Evolutionary conservation across 1,140 invertebrate species (phyloP).

Genomic region (Hylaeus volcanicus): DNA sequence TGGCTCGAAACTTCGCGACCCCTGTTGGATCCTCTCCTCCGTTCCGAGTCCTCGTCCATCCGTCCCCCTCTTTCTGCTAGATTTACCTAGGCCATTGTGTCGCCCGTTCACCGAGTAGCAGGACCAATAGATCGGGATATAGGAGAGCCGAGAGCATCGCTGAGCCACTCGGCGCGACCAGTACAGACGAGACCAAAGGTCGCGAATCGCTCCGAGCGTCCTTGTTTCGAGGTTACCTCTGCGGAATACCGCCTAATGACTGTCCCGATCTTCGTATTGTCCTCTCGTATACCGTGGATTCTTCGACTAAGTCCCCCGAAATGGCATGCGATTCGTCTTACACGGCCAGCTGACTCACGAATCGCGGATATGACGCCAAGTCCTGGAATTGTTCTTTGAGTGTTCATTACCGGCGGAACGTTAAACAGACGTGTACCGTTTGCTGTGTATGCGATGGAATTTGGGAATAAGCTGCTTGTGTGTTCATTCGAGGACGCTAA

Average conservation of each 20-base stretch:
- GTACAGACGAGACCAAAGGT: conserved; percentile 12
- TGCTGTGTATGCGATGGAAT: neutral
- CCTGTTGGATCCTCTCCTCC: conserved; percentile 20
- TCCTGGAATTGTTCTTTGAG: conserved; percentile 11
- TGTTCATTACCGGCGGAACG: too few relatives aligned
- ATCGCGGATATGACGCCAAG: conserved; percentile 26
- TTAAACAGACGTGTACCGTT: neutral
- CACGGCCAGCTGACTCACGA: neutral
- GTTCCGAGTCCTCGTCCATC: conserved; percentile 16
- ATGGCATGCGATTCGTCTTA: conserved; percentile 14
- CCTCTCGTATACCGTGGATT: conserved; percentile 9
- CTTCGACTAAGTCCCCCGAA: conserved; percentile 44
- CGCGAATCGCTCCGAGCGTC: conserved; percentile 2
- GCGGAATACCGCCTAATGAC: conserved; percentile 44
- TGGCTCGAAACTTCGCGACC: conserved; percentile 49
- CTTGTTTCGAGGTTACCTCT: conserved; percentile 15
- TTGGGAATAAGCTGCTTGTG: neutral
- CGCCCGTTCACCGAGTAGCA: conserved; percentile 24
- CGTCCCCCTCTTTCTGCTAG: conserved; percentile 17
- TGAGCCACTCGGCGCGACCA: conserved; percentile 9
- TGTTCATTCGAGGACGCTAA: neutral
- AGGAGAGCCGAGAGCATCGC: neutral
- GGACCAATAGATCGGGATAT: conserved; percentile 46
- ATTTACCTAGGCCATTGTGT: conserved; percentile 53
- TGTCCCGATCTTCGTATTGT: conserved; percentile 58